Evolutionary conservation across 2,888 invertebrate genomes (phyloP).

Genomic region (Drosophila affinis): DNA sequence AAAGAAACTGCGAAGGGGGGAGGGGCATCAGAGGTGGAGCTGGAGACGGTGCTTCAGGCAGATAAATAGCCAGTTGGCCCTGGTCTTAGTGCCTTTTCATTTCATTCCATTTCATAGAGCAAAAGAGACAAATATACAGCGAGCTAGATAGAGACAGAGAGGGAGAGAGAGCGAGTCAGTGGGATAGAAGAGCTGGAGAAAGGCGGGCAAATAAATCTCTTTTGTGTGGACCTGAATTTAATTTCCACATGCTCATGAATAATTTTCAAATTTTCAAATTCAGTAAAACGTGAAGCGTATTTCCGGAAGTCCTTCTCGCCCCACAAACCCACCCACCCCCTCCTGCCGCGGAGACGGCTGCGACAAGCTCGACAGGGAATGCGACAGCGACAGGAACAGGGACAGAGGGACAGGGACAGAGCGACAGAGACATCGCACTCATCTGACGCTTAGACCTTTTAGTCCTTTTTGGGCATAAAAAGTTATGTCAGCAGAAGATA

Average conservation of each 20-base stretch:
- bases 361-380: slow-evolving; percentile 7
- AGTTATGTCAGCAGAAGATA: slow-evolving; percentile 74
- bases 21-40: slow-evolving; percentile 46
- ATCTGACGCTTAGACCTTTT: slow-evolving; percentile 48
- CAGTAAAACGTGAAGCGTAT: slow-evolving; percentile 77
- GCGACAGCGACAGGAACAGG: slow-evolving; percentile 8
- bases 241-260: slow-evolving; percentile 82
- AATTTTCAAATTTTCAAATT: slow-evolving; percentile 81
- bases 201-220: slow-evolving; percentile 78
- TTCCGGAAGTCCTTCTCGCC: slow-evolving; percentile 49
- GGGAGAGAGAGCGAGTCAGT: slow-evolving; percentile 6
- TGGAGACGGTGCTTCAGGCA: slow-evolving; percentile 63
- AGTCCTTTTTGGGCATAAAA: slow-evolving; percentile 63
- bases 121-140: slow-evolving; percentile 21
- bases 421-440: slow-evolving; percentile 30
- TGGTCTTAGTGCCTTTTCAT: slow-evolving; percentile 53
- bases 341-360: slow-evolving; percentile 41
- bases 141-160: slow-evolving; percentile 8
- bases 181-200: slow-evolving; percentile 35
- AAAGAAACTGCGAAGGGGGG: slow-evolving; percentile 22
- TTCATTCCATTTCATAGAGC: slow-evolving; percentile 62
- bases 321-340: not conserved
- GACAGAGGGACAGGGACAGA: slow-evolving; percentile 20
- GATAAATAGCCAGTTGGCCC: slow-evolving; percentile 69
- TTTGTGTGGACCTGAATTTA: slow-evolving; percentile 81